Conservation (phyloP, 2,888 invertebrate genomes). For the Mesorhabditis belari region DNA sequence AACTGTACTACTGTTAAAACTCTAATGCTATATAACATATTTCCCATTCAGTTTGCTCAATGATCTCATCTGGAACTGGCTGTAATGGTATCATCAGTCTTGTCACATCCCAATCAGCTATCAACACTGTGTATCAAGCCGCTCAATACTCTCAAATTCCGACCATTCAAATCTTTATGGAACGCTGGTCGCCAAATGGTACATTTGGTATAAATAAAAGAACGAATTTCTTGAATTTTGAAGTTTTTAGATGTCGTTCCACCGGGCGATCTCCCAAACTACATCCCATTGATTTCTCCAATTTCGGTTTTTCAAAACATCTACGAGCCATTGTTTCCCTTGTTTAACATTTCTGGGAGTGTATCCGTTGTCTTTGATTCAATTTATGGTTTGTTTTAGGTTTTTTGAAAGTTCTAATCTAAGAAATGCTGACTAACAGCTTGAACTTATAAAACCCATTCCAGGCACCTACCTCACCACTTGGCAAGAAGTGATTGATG, state of each 20-base stretch:
- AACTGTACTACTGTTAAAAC: neutral
- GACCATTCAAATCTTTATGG: slow-evolving; percentile 22
- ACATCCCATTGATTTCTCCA: slow-evolving; percentile 32
- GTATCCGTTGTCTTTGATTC: slow-evolving; percentile 82
- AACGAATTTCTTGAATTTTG: neutral
- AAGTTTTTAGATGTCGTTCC: neutral
- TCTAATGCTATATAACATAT: slow-evolving; percentile 19
- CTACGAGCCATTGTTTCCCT: slow-evolving; percentile 71
- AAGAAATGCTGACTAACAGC: too few species aligned
- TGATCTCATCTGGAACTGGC: too few species aligned
- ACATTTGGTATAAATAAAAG: neutral
- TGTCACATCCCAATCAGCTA: slow-evolving; percentile 12
- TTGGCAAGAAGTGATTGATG: neutral
- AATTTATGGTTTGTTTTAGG: slow-evolving; percentile 66
- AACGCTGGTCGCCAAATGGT: slow-evolving; percentile 3
- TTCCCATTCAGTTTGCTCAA: too few species aligned
- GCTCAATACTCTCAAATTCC: slow-evolving; percentile 19
- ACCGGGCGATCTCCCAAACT: slow-evolving; percentile 15
- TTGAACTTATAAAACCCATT: too few species aligned
- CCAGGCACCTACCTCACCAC: too few species aligned
- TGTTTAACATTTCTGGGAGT: slow-evolving; percentile 78
- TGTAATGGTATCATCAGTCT: slow-evolving; percentile 26
- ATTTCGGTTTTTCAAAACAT: slow-evolving; percentile 55
- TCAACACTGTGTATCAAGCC: slow-evolving; percentile 13
- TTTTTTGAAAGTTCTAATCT: too few species aligned